Base-by-base conservation (phyloP, 2,113 vertebrate genomes). In the Fulica atra region DNA sequence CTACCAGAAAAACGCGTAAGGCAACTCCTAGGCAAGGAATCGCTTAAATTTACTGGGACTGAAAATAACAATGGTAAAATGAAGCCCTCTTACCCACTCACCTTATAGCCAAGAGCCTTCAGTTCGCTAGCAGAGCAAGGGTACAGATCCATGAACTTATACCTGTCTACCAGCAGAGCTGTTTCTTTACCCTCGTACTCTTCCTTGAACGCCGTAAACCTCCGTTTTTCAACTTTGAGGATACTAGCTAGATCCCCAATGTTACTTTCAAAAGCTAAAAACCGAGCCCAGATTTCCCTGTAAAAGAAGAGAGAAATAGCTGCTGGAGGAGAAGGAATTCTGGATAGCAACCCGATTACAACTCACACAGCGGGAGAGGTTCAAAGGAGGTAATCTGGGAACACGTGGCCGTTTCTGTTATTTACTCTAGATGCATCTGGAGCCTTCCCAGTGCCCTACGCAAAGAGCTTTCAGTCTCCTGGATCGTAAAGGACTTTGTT, bases 91-190 rank as follows among this genome's bases (percentile, higher is more conserved):
- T 46, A 35, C 26, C 69, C 88, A 85, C 97, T 64, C 94, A 99
- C 99, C 99, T 99, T 99, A 91, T 99, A 99, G 42, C 99, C 99
- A 51, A 99, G 99, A 26, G 99, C 99, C 98, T 99, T 99, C 59
- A 99, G 99, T 95, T 99, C 99, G 38, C 99, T 99, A 25, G 98
- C 79, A 68, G 99, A 99, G 94, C 99, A 99, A 51, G 99, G 99
- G 96, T 99, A 99, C 86, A 99, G 97, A 96, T 99, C 99, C 99
- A 99, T 99, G 97, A 99, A 99, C 96, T 99, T 99, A 94, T 99
- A 99, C 95, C 99, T 98, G 81, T 99, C 99, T 54, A 99, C 99
- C 9, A 99, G 98, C 95, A 99, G 96, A 61, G 99, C 99, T 2
- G 99, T 99, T 96, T 99, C 99, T 97, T 99, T 99, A 95, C 99